Conservation (phyloP, 2,113 vertebrate species). For the Austrofundulus limnaeus region DNA sequence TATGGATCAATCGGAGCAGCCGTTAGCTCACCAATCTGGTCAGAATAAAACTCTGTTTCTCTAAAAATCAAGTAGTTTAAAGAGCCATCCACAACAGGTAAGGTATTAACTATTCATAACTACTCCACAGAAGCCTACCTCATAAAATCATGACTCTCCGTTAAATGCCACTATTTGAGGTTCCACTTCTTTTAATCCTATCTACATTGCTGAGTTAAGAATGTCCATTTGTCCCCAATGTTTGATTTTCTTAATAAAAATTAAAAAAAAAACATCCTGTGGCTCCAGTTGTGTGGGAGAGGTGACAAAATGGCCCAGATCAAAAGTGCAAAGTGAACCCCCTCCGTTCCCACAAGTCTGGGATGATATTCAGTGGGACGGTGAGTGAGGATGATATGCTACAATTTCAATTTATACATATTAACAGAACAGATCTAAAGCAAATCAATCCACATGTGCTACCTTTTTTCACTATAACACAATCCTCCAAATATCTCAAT, state of each 20-base stretch:
- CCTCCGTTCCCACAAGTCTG: constrained; percentile 22
- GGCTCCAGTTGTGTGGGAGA: constrained; percentile 23
- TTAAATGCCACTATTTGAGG: constrained; percentile 60
- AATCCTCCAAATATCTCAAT: constrained; percentile 34
- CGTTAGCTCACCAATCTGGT: too few relatives aligned
- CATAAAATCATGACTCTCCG: not conserved
- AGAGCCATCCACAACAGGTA: too few relatives aligned
- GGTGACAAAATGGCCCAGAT: constrained; percentile 37
- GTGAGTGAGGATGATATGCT: constrained; percentile 56
- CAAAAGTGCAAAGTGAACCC: constrained; percentile 69
- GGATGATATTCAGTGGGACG: constrained; percentile 42
- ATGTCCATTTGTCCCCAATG: constrained; percentile 48
- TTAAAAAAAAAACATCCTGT: constrained; percentile 37
- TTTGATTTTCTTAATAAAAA: not conserved
- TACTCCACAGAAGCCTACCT: too few relatives aligned
- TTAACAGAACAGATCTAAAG: constrained; percentile 36
- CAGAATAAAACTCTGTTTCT: too few relatives aligned
- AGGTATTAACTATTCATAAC: not conserved
- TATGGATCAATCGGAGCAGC: too few relatives aligned
- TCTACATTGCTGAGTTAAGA: constrained; percentile 36
- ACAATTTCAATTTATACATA: constrained; percentile 55
- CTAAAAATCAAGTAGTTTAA: too few relatives aligned
- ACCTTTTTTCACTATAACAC: constrained; percentile 53
- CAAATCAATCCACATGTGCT: constrained; percentile 60
- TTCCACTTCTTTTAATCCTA: constrained; percentile 33